Base-by-base conservation (phyloP, 1,140 invertebrate genomes). In the Hypsibius dujardini region DNA sequence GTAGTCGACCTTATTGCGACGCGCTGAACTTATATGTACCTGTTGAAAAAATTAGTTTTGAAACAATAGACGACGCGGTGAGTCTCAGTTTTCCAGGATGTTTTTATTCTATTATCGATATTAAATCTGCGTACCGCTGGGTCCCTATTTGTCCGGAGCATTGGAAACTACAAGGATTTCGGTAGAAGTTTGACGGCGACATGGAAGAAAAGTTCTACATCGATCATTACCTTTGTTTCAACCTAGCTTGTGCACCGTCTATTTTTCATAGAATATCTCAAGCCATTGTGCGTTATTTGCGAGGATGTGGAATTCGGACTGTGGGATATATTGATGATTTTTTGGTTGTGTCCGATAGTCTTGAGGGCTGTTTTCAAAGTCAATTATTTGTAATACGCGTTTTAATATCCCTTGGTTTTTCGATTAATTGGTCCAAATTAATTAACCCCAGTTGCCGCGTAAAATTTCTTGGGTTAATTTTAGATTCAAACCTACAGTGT, bases 101-200 rank as follows among this genome's bases (percentile, higher is more conserved):
- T 67, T 67, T 15, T 67, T 67, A 67, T 42, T 12, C 62, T 12
- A 42, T 67, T 12, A 42, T 67, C 3, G 62, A 67, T 45, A 67
- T 67, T 3, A 42, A 67, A 45, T 12, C 62, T 15, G 62, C 62
- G 7, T 67, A 67, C 62, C 62, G 62, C 62, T 42, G 42, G 12
- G 62, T 67, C 45, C 62, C 62, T 7, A 45, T 67, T 45, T 15
- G 45, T 7, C 62, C 62, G 62, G 12, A 15, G 62, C 62, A 67
- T 67, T 42, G 62, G 12, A 12, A 67, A 67, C 62, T 67, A 7
- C 62, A 67, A 67, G 62, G 62, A 7, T 67, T 67, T 42, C 62
- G 62, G 12, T 67, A 42, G 62, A 12, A 67, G 62, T 67, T 67
- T 45, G 12, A 12, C 7, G 42, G 42, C 62, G 62, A 67, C 12